Base-by-base conservation (phyloP, 2,797 vertebrate species). In the Moxostoma hubbsi region DNA sequence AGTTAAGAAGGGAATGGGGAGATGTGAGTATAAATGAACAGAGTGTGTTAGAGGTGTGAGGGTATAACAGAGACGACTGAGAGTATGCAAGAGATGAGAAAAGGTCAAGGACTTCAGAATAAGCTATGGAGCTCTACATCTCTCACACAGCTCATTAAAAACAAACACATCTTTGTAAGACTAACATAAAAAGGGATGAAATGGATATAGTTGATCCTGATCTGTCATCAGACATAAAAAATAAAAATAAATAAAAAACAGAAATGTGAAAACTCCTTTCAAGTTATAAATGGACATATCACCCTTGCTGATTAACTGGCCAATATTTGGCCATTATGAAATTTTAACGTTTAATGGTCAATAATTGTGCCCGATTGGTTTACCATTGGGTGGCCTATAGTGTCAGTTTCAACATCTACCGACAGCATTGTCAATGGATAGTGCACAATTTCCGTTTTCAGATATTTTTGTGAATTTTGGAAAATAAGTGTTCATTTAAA, bases 51-150 rank as follows among this genome's bases (percentile, higher is more conserved):
- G 58, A 73, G 80, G 81, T 62, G 81, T 66, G 59, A 81, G 77
- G 49, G 59, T 67, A 85, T 73, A 73, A 83, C 72, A 82, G 77
- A 81, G 72, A 69, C 58, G 51, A 59, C 77, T 47, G 43, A 81
- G 67, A 78, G 73, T 70, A 50, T 57, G 74, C 50, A 24, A 62
- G 82, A 79, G 82, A 86, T 74, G 55, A 46, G 67, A 73, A 84
- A 83, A 86, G 82, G 85, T 87, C 86, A 87, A 85, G 81, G 81
- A 80, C 84, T 85, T 49, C 62, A 73, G 81, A 77, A 82, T 81
- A 80, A 82, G 58, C 75, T 72, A 18, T 70, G 61, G 51, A 83
- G 75, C 59, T 71, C 54, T 2, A 1, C 11, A 61, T 70, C 75
- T 67, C 58, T 70, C 72, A 73, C 80, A 82, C 47, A 63, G 64